phyloP scores from a whole-genome alignment of 2,797 vertebrate species.

The Chiroxiphia lanceolata region DNA sequence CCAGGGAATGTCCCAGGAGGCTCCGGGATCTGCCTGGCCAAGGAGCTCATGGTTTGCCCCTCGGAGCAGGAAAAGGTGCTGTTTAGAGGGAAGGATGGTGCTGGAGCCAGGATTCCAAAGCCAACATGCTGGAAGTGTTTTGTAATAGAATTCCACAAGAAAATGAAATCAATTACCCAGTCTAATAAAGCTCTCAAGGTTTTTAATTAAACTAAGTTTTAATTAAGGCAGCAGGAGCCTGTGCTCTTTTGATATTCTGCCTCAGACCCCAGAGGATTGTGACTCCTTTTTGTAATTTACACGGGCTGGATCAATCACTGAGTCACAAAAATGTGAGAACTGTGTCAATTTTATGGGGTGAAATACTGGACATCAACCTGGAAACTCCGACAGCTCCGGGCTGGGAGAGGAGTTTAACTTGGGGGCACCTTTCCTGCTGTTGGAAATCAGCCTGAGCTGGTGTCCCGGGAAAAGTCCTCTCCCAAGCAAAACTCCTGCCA shows the following conservation, averaged over 20 bases:
- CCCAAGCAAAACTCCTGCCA: background rate
- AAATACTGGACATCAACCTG: background rate
- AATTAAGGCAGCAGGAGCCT: constrained; percentile 85
- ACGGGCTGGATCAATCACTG: constrained; percentile 23
- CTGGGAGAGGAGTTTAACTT: background rate
- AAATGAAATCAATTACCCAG: constrained; percentile 96
- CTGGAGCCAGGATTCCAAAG: background rate
- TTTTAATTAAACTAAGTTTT: constrained; percentile 95
- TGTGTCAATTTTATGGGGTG: background rate
- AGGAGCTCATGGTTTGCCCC: background rate
- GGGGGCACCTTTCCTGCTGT: background rate
- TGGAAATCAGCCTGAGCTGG: background rate
- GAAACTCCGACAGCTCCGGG: background rate
- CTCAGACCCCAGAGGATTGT: constrained; percentile 67
- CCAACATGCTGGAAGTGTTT: background rate
- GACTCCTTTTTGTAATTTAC: constrained; percentile 53
- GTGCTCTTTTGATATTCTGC: constrained; percentile 75
- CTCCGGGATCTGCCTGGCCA: background rate
- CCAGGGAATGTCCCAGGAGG: rapidly evolving
- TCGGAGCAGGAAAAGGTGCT: background rate
- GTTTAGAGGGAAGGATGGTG: background rate
- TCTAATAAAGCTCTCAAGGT: constrained; percentile 89
- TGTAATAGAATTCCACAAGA: constrained; percentile 63
- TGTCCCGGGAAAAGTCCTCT: background rate
- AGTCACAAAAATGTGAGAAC: constrained; percentile 40